Percentiles rank a stretch among this genome's conserved stretches.
Conservation (phyloP, 1,140 invertebrate genomes). For the Drosophila virilis region DNA sequence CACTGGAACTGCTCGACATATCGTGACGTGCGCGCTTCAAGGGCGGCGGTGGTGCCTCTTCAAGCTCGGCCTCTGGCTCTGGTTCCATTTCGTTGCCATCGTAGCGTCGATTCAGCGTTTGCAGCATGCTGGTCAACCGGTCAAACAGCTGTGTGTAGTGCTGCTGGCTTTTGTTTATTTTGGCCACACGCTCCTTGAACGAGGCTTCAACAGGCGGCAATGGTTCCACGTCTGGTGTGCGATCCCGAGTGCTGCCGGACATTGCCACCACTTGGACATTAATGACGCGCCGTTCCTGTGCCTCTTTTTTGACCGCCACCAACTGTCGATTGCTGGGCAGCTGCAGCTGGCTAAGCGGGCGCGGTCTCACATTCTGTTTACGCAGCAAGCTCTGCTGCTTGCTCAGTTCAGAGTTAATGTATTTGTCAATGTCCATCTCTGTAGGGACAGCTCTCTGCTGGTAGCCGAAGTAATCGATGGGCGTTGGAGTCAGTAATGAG, state of each 20-base stretch:
- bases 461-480: constrained; percentile 16
- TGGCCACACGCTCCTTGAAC: constrained; percentile 48
- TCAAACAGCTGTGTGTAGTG: constrained; percentile 49
- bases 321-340: neutral
- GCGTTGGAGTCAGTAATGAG: constrained; percentile 20
- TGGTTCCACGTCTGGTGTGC: constrained; percentile 10
- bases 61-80: neutral
- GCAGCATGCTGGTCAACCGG: constrained; percentile 40
- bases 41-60: neutral
- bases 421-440: constrained; percentile 61
- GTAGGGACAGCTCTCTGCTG: neutral
- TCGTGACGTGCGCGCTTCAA: constrained; percentile 34
- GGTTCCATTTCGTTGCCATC: constrained; percentile 29
- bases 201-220: constrained; percentile 39
- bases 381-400: constrained; percentile 37
- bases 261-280: constrained; percentile 52
- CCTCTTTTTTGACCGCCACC: neutral
- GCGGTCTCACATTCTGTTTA: neutral
- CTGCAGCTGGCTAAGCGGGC: constrained; percentile 38
- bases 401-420: constrained; percentile 56
- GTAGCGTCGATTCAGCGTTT: constrained; percentile 60
- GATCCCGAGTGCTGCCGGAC: neutral
- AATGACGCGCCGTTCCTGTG: constrained; percentile 28
- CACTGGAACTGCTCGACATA: constrained; percentile 52
- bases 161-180: constrained; percentile 54